A percentile compares a stretch with the other conserved stretches of the same genome.
These are phyloP conservation scores for Urocyon cinereoargenteus DNA, from an alignment of 2,797 vertebrate species.

Conservation along the genomic window DNA sequence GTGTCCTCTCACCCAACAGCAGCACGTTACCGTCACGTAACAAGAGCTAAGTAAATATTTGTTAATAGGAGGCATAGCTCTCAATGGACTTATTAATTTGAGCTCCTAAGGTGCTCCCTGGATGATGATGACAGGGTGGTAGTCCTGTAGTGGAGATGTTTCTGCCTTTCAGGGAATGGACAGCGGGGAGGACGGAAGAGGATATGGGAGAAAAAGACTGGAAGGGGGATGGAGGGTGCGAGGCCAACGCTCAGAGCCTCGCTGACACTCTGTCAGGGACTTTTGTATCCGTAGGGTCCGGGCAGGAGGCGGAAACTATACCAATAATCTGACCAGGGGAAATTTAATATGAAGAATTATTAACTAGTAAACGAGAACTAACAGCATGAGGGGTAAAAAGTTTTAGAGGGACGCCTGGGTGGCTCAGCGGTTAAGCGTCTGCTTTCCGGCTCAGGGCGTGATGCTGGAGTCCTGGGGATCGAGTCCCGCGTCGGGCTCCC, in stretches of 20 bases:
- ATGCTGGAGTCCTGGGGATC: no score
- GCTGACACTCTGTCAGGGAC: background rate
- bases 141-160: accelerated
- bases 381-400: background rate
- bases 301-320: background rate
- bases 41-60: background rate
- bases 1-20: background rate
- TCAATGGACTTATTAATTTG: background rate
- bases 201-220: background rate
- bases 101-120: background rate
- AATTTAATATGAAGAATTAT: background rate
- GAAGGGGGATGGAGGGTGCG: background rate
- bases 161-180: background rate
- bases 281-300: background rate
- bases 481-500: no score
- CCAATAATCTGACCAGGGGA: background rate
- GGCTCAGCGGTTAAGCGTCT: no score
- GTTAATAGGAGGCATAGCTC: background rate
- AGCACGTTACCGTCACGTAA: accelerated
- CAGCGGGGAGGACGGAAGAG: background rate
- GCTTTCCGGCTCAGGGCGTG: no score
- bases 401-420: background rate
- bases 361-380: background rate
- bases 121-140: background rate
- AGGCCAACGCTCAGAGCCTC: accelerated